Evolutionary conservation across 64 coral and sea anemone genomes (phyloP), one percentile per base, ranked within the genome.

Genomic region (Orbicella faveolata): DNA sequence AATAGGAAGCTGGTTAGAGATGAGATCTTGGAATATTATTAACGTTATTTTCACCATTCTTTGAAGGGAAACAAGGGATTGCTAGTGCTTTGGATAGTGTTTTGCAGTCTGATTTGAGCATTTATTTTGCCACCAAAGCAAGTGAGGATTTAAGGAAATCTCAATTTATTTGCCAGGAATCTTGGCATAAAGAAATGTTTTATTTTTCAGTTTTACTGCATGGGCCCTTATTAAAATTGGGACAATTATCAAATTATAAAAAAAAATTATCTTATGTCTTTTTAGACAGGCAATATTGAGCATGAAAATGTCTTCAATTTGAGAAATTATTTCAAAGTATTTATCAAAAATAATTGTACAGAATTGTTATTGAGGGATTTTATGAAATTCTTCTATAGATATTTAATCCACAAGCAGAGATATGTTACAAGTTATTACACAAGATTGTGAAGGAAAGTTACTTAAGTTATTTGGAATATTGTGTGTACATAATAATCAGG

Each of bases 351-450:
- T n/a, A 4, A 79, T 64, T 65, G 59, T 57, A 83, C 78, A 83
- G 59, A 83, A 83, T 64, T 83, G 18, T 83, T 83, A 65, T 65
- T 83, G 79, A 83, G 77, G 52, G 77, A 79, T 79, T 79, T 79
- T 79, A 76, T 79, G 48, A 79, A 79, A 79, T 57, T 57, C 77
- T 55, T 79, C 52, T 57, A 57, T 54, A 70, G 23, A 79, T 79
- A 79, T 79, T 79, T 79, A 79, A 55, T 48, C 77, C 52, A 5
- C 10, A 23, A 26, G 52, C 23, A 26, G 75, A 51, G 17, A 30
- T 34, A 77, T 51, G 11, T 13, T 55, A 53, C 14, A 59, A 12
- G 9, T 30, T 14, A n/a, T 3, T 21, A 13, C 23, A 79, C 51
- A 79, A 11, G 39, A 55, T 15, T 79, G 20, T 30, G 12, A 55